A percentile compares a stretch with the other conserved stretches of the same genome.
phyloP scores from a whole-genome alignment of 37 sponge, comb jelly and placozoan species.

The Tethya wilhelma region DNA sequence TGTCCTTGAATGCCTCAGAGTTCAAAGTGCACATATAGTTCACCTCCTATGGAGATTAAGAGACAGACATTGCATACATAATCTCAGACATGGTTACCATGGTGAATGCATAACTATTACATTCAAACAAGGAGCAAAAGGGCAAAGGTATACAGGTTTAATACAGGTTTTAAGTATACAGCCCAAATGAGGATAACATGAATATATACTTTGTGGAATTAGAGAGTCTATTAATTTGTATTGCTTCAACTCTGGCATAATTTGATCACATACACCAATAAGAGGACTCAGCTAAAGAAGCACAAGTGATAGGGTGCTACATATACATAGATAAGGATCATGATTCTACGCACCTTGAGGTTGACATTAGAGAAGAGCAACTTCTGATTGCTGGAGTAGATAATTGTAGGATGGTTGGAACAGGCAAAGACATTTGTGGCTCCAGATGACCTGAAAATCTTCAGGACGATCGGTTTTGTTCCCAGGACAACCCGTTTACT shows the following conservation, averaged over 20 bases:
- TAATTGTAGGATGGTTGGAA: slow-evolving; percentile 95
- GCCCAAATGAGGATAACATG: too few species aligned
- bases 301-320: background rate
- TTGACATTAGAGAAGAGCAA: slow-evolving; percentile 96
- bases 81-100: too few species aligned
- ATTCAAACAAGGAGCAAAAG: too few species aligned
- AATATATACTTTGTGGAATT: too few species aligned
- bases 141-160: too few species aligned
- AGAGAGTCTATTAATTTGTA: too few species aligned
- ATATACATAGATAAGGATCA: background rate
- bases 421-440: slow-evolving; percentile 90
- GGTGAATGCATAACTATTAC: too few species aligned
- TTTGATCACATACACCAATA: background rate
- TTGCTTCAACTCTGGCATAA: background rate
- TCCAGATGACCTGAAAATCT: slow-evolving; percentile 64
- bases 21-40: slow-evolving; percentile 88
- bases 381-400: slow-evolving; percentile 85
- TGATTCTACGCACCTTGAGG: slow-evolving; percentile 54
- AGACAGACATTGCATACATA: too few species aligned
- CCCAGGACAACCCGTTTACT: slow-evolving; percentile 83
- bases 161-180: too few species aligned
- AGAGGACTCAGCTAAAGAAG: background rate
- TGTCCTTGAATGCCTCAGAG: slow-evolving; percentile 80
- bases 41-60: slow-evolving; percentile 61
- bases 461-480: slow-evolving; percentile 80